Evolutionary conservation across 2,888 invertebrate genomes (phyloP), one percentile per base, ranked within the genome.

Genomic region (Aplocera efformata): DNA sequence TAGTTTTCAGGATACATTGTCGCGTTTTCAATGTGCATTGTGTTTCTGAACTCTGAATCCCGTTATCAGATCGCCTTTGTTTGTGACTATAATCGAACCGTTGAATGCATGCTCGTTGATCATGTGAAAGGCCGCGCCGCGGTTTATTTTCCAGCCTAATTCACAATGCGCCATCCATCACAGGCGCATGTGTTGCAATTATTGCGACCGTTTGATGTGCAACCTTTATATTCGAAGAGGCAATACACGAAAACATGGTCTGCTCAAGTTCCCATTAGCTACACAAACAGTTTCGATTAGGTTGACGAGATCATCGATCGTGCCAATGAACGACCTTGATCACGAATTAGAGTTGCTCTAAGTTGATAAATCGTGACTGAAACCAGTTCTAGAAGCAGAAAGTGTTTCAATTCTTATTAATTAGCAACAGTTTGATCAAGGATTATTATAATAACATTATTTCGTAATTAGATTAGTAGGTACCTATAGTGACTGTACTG

Each of bases 121-220:
- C 57, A 72, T 74, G 72, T 83, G 78, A 81, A 81, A 79, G 79
- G 73, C 69, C 61, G 56, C 60, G 60, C 56, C 65, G 66, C 63
- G 62, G 67, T 63, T 62, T 60, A 73, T 74, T 81, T 82, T 82
- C 77, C 82, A 67, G 63, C 76, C 81, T 72, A 74, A 71, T 82
- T 79, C 72, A 64, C 75, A 67, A 56, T 59, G 68, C 60, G 60
- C 60, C 59, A 64, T 67, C 63, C 55, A 58, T 56, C 58, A 48
- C 39, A 43, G 45, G 50, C 48, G 45, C 62, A 56, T 53, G 49
- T 73, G 67, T 64, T 63, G 74, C 67, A 73, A 67, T 66, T 60
- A 66, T 72, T 72, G 70, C 72, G 56, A 65, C 59, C 52, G 50
- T 62, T 66, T 59, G 59, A 67, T 65, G 63, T 58, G 65, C 60